Evolutionary conservation across 1,140 invertebrate species (phyloP), one percentile per base, ranked within the genome.

Genomic region (Callitettix versicolor): DNA sequence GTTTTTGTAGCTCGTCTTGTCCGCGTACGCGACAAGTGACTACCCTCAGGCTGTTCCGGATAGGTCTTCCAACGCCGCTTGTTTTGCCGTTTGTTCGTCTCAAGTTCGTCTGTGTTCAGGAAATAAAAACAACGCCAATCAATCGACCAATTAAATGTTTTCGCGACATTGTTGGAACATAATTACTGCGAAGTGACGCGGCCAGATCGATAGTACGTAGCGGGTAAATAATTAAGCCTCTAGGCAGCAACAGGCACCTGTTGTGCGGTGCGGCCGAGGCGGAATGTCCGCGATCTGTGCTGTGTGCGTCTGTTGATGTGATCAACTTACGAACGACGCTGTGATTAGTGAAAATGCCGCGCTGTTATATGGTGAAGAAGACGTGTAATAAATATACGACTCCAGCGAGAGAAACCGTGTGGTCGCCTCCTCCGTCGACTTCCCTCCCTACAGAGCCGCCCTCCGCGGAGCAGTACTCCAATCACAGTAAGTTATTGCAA

Each of bases 291-390:
- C 47, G 44, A 56, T 26, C 17, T 41, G 26, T 51, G 26, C 30
- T 57, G 6, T 48, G n/a, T 54, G 46, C 41, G 26, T 43, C 21
- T 47, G n/a, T 59, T 46, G 40, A n/a, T 46, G 14, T 41, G 15
- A 15, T 55, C 43, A 53, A 26, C 21, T 40, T 22, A 17, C 34
- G 14, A 38, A 15, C 15, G 34, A 30, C 15, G 20, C 18, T 7
- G 15, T n/a, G 21, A 51, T 18, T 51, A 30, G 33, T 14, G 7
- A 59, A 36, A 20, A 64, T 76, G 74, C 75, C 75, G 57, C 72
- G 74, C 26, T 76, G 74, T 60, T 77, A 77, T 55, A 76, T 76
- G 75, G 75, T 76, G 55, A 76, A 76, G 65, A 76, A 76, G 57
- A 66, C 73, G 36, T 73, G 72, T 71, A 74, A 73, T 69, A 76